Percentiles rank a stretch among this genome's conserved stretches.
Evolutionary conservation across 1,140 invertebrate genomes (phyloP).

Genomic region (Plutomurus gul): DNA sequence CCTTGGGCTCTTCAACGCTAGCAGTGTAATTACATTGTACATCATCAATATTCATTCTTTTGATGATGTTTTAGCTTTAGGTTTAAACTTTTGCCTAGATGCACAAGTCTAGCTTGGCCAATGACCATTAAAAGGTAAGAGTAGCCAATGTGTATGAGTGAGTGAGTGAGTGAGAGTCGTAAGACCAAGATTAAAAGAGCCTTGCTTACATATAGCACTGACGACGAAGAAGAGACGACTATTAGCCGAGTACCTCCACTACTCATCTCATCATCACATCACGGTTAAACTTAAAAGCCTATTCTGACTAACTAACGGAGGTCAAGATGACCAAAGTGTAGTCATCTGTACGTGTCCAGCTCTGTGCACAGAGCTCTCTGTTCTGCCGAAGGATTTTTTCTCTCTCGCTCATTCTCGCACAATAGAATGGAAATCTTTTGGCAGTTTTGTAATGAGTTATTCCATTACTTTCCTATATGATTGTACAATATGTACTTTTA

Average conservation of each 20-base stretch:
- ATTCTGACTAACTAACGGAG: conserved; percentile 22
- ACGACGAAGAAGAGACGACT: not conserved
- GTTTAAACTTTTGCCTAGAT: too few species aligned
- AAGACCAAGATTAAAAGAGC: too few species aligned
- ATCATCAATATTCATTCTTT: conserved; percentile 45
- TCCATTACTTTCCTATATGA: conserved; percentile 8
- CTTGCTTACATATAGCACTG: too few species aligned
- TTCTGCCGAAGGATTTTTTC: conserved; percentile 13
- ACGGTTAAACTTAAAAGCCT: conserved; percentile 4
- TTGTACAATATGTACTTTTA: too few species aligned
- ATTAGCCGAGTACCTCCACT: too few species aligned
- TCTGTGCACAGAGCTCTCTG: not conserved
- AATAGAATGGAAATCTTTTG: conserved; percentile 30
- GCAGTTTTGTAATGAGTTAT: conserved; percentile 32
- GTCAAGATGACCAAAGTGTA: conserved; percentile 32
- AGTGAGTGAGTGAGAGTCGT: too few species aligned
- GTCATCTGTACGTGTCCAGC: conserved; percentile 36
- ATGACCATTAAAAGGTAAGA: conserved; percentile 27
- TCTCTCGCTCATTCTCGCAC: not conserved
- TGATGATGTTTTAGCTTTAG: conserved; percentile 1
- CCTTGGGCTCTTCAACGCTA: conserved; percentile 16
- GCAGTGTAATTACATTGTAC: conserved; percentile 43
- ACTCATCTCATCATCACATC: conserved; percentile 13
- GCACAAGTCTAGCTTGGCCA: conserved; percentile 32
- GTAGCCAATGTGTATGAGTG: not conserved